Base-by-base conservation (phyloP, 2,113 vertebrate species). In the Lampris megalopsis region DNA sequence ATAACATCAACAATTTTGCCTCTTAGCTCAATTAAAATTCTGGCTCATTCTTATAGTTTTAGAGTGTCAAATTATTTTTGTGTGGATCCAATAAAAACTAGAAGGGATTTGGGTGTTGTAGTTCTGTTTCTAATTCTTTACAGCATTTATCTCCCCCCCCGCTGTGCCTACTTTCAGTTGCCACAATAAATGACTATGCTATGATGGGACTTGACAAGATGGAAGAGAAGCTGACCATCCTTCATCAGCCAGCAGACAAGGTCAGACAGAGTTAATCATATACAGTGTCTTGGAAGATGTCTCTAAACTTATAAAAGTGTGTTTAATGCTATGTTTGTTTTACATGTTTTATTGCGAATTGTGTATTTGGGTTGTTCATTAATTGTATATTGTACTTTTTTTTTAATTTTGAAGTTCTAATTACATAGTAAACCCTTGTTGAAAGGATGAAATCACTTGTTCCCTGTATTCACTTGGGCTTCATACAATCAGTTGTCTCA, bases 211-310 rank as follows among this genome's bases (percentile, higher is more conserved):
- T 99, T 85, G 95, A 97, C 71, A 96, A 94, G 42, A 92, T 98
- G 91, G 97, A 99, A 68, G 93, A 96, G 75, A 97, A 62, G 1
- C 69, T 99, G 73, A 96, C 97, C 1, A 94, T 96, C 79, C 93
- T 99, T 77, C 97, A 98, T 9, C 93, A 97, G 70, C 96, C 95
- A 2, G 92, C 97, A 2, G 95, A 96, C 43, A 95, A 98, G 96
- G 98, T 99, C 74, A 87, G 72, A 71, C 11, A 36, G 9, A 56
- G 49, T 1, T 8, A 4, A 10, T 4, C 45, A 24, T 24, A 24
- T 13, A 1, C 11, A 42, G 10, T 52, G 68, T 24, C 24, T 24
- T 24, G 24, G 24, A 50, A 50, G 36, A 10, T 9, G 60, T 50
- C 45, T 42, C 1, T 71, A 0, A 54, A 35, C 2, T 0, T 54